phyloP scores from a whole-genome alignment of 35 echinoderm and acorn worm genomes.

The Stichopus chloronotus region DNA sequence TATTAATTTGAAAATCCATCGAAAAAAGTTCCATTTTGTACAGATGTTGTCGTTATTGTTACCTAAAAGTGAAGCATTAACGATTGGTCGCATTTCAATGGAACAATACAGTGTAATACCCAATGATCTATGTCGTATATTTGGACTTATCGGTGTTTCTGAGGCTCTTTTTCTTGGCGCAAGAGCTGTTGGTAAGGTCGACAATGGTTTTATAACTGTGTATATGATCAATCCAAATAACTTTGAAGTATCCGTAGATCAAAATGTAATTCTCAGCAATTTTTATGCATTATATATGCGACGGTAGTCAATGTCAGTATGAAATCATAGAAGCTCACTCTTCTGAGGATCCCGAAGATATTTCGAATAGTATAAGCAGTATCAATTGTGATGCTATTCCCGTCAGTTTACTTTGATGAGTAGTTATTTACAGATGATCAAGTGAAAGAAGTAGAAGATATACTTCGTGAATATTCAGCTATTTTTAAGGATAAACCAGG shows the following conservation, averaged over 20 bases:
- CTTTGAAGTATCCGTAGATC: neutral
- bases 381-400: neutral
- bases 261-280: neutral
- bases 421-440: neutral
- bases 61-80: no score
- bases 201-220: no score
- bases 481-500: neutral
- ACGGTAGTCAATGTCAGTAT: conserved; percentile 14
- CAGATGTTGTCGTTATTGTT: no score
- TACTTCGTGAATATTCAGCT: neutral
- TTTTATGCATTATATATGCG: neutral
- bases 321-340: neutral
- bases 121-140: no score
- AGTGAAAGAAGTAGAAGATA: neutral
- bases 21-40: no score
- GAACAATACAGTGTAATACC: no score
- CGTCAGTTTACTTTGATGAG: neutral
- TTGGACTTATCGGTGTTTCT: no score
- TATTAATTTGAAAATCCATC: no score
- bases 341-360: neutral
- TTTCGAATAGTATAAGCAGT: no score
- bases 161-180: no score
- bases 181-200: no score
- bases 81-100: no score
- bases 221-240: neutral